Base-by-base conservation (phyloP, 2,113 vertebrate genomes). In the Cathartes aura region DNA sequence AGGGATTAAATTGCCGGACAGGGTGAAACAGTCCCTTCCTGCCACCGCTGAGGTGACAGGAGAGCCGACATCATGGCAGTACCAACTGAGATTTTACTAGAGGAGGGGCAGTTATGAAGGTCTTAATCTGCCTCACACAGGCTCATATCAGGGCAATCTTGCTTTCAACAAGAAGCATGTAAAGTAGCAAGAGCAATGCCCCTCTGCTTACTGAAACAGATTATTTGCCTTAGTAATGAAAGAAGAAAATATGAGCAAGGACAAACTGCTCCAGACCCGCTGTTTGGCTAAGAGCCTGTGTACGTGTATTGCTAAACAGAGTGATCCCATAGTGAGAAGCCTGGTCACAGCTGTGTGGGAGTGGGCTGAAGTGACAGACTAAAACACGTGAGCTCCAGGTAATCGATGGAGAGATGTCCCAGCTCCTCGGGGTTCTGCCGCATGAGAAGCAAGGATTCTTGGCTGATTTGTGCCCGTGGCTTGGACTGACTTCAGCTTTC, bases 401-500 rank as follows among this genome's bases (percentile, higher is more conserved):
- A 47, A 59, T 12, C 7, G 12, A 38, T 59, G 40, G 80, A 58
- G 45, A 92, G 32, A 34, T 84, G 3, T 94, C 47, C 56, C 10
- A 4, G 59, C 52, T 91, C 63, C 70, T 78, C 42, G 32, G 66
- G 32, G 34, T n/a, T 60, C 48, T 81, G 55, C 55, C 87, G 45
- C 0, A 0, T 48, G 55, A 93, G 42, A 22, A 67, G 7, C 4
- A 26, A 87, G 42, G 50, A 70, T 40, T 74, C 34, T 74, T 58
- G 78, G 76, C 59, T 94, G 92, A 74, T 78, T 38, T 14, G 52
- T 63, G 47, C 47, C 59, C 0, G 0, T n/a, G 70, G 52, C 64
- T 95, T 95, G 90, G 85, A 76, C 67, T 62, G 78, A 81, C 59
- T 93, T 93, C 84, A 91, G 90, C 40, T 90, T 92, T 95, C 66